Evolutionary conservation across 2,888 invertebrate genomes (phyloP), one percentile per base, ranked within the genome.

Genomic region (Ennomos quercinarius): DNA sequence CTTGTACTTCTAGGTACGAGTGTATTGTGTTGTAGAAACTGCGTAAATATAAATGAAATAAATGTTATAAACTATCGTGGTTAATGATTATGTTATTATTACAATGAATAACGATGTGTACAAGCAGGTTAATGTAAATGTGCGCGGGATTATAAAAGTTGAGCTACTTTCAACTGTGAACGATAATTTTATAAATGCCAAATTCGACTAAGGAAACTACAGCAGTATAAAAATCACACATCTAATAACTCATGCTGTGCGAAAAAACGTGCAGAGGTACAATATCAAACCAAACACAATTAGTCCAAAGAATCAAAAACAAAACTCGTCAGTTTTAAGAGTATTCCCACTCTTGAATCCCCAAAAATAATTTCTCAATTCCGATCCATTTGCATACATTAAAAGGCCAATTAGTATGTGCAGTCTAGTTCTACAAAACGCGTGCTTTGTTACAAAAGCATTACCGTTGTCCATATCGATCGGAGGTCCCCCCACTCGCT

Each of bases 401-500:
- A 86, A 83, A 54, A 82, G 77, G 84, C 84, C 86, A 81, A 90
- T 91, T 91, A 91, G 91, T 91, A 86, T 83, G 91, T 92, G 91
- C 91, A 84, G 79, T 80, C 89, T 91, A 91, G 74, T 77, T 83
- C 89, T 90, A 91, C 86, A 83, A 68, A 80, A 80, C 80, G 89
- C 90, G 91, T 91, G 91, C 89, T 82, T 83, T 81, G 78, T 90
- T 89, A 89, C 75, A 88, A 85, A 89, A 90, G 89, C 89, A 82
- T 88, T 95, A 97, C 97, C 97, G 94, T 97, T 97, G 91, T 97
- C 97, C 93, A 96, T 95, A 93, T 98, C 97, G 91, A 98, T 94
- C 63, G 98, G 97, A 69, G 98, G 97, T 80, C 95, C 95, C 85
- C 96, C 96, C 89, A 97, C 95, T 71, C 94, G 93, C 79, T 94